Percentiles rank a stretch among this genome's conserved stretches.
Conservation (phyloP, 2,113 vertebrate genomes). For the Scomber scombrus region DNA sequence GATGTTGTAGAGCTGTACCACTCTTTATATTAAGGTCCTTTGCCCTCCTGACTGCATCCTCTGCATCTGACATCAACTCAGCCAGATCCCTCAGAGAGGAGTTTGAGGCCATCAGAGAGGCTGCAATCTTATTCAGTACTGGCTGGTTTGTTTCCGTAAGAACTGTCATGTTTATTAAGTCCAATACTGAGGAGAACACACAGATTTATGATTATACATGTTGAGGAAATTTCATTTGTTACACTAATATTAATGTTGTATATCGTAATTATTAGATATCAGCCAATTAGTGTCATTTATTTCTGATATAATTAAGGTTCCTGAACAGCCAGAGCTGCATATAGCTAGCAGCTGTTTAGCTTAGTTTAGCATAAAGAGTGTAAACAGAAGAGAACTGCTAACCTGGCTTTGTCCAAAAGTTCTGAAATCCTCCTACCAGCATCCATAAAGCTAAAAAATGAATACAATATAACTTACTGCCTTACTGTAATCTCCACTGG, state of each 20-base stretch:
- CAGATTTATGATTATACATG: not conserved
- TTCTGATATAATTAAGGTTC: not conserved
- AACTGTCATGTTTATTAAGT: constrained; percentile 33
- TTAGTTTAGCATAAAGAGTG: too few relatives aligned
- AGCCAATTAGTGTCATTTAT: not conserved
- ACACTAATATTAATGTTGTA: not conserved
- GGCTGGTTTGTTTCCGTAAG: not conserved
- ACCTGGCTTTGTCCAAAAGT: too few relatives aligned
- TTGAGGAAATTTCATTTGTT: not conserved
- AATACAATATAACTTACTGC: too few relatives aligned
- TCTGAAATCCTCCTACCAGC: too few relatives aligned
- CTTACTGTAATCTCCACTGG: too few relatives aligned
- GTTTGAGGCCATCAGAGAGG: constrained; percentile 37
- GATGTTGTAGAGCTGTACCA: constrained; percentile 13
- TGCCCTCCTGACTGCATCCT: constrained; percentile 23
- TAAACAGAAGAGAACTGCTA: too few relatives aligned
- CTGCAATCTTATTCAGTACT: constrained; percentile 19
- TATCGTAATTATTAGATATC: not conserved
- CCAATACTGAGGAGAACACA: constrained; percentile 53
- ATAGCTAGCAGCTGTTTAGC: too few relatives aligned
- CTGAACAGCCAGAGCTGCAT: too few relatives aligned
- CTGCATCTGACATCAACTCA: constrained; percentile 43
- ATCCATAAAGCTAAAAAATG: too few relatives aligned
- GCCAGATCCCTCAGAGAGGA: constrained; percentile 43
- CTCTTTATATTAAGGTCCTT: constrained; percentile 42